Conservation (phyloP, 2,113 vertebrate species). For the Serinus canaria region DNA sequence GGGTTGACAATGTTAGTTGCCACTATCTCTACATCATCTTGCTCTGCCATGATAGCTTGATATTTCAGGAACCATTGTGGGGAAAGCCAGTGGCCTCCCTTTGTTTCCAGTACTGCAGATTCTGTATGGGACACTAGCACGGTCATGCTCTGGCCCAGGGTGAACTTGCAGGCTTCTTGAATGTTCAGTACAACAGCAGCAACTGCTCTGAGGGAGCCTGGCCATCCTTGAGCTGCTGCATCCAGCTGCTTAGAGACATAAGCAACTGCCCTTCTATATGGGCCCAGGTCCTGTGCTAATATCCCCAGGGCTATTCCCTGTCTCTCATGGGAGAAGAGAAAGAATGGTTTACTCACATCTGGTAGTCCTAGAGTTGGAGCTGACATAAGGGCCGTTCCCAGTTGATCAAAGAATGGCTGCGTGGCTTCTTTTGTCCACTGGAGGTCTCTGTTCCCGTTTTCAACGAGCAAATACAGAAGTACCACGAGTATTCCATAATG, state of each 20-base stretch:
- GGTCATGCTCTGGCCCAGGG: not conserved
- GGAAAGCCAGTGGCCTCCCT: not conserved
- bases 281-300: not conserved
- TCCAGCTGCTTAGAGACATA: not conserved
- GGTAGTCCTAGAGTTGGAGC: not conserved
- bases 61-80: not conserved
- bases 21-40: not conserved
- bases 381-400: not conserved
- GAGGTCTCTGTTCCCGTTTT: not conserved
- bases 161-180: not conserved
- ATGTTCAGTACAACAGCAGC: not conserved
- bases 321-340: not conserved
- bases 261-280: not conserved
- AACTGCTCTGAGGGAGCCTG: not conserved
- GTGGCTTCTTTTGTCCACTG: not conserved
- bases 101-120: not conserved
- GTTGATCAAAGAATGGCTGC: not conserved
- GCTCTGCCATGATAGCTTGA: not conserved
- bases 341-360: not conserved
- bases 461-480: not conserved
- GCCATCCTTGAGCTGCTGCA: not conserved
- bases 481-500: not conserved
- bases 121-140: not conserved
- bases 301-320: not conserved
- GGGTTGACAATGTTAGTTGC: not conserved